These are phyloP conservation scores for Melikaiella ostensackeni DNA, from an alignment of 2,888 invertebrate species.

Conservation along the genomic window DNA sequence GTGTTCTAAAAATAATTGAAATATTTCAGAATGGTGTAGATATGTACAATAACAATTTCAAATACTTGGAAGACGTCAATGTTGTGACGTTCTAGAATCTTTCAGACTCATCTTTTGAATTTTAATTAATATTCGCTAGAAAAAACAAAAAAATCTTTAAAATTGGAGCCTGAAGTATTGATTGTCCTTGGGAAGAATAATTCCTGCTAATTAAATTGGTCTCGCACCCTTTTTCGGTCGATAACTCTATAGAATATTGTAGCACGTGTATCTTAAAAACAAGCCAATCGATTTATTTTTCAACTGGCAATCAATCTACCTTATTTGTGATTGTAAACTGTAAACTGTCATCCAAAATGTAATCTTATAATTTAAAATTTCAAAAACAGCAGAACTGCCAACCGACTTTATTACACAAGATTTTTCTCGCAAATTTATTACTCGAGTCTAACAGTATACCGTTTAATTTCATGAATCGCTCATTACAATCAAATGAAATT, in stretches of 20 bases:
- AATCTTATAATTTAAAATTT: too few relatives aligned
- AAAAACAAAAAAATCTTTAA: background rate
- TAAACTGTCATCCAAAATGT: too few relatives aligned
- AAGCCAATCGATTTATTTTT: background rate
- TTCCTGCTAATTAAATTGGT: background rate
- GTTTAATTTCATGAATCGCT: background rate
- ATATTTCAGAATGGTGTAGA: too few relatives aligned
- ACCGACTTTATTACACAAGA: too few relatives aligned
- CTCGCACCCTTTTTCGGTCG: background rate
- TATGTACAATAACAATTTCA: too few relatives aligned
- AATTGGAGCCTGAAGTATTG: background rate
- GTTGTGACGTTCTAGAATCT: too few relatives aligned
- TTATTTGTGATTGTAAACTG: too few relatives aligned
- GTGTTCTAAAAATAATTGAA: too few relatives aligned
- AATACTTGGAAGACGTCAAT: too few relatives aligned
- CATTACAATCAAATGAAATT: constrained; percentile 1
- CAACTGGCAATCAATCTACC: too few relatives aligned
- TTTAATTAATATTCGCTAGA: background rate
- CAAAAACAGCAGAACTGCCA: too few relatives aligned
- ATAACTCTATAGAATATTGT: background rate
- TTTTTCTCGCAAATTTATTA: background rate
- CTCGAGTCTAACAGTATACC: background rate
- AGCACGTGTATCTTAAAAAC: background rate
- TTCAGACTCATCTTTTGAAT: too few relatives aligned
- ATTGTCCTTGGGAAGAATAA: background rate